phyloP scores from a whole-genome alignment of 2,888 invertebrate genomes.

The Lasioglossum zephyrum region DNA sequence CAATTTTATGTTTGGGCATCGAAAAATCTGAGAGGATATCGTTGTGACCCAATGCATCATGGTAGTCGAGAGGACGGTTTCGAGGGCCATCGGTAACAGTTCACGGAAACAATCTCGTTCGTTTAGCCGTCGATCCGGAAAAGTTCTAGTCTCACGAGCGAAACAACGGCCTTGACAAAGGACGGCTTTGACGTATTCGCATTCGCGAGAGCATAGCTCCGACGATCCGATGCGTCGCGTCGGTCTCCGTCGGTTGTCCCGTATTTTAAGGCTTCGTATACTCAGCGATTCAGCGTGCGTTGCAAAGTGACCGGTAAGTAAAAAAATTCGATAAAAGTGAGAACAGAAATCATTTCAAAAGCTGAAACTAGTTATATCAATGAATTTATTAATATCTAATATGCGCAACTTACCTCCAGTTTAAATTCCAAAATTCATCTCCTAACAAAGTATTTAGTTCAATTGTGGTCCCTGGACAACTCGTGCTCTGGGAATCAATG shows the following conservation, averaged over 20 bases:
- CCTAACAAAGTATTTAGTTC: no score
- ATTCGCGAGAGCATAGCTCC: background rate
- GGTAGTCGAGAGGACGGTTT: background rate
- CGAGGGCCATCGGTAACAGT: background rate
- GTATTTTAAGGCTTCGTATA: slow-evolving; percentile 20
- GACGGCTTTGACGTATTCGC: slow-evolving; percentile 11
- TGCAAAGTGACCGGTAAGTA: background rate
- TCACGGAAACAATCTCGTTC: slow-evolving; percentile 4
- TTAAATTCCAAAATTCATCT: no score
- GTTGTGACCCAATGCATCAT: background rate
- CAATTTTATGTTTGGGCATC: no score
- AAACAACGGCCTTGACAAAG: slow-evolving; percentile 13
- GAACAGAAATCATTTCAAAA: background rate
- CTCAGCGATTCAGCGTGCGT: background rate
- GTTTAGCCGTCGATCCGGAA: slow-evolving; percentile 2
- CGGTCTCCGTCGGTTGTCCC: background rate
- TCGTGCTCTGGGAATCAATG: no score
- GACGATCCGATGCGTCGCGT: background rate
- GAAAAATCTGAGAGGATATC: no score
- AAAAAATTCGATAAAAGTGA: background rate
- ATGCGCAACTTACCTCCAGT: no score
- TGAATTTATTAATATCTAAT: no score
- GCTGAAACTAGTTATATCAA: background rate
- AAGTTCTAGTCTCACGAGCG: slow-evolving; percentile 2
- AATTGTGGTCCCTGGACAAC: no score